These are phyloP conservation scores for Tanytarsus gracilentus DNA, from an alignment of 2,888 invertebrate species.

Conservation along the genomic window DNA sequence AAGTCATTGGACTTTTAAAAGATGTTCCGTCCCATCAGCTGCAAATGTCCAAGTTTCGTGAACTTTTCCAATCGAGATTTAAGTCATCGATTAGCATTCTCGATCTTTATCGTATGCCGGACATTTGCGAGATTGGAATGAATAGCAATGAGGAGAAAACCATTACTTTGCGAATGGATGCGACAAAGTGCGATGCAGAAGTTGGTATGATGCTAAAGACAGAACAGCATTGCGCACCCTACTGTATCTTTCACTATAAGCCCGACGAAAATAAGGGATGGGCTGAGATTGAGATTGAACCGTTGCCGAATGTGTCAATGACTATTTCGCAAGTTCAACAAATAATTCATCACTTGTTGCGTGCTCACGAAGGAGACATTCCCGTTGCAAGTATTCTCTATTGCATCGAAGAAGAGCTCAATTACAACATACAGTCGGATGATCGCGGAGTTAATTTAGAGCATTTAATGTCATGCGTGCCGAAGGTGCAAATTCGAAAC, in stretches of 20 bases:
- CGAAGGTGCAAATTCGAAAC: slow-evolving; percentile 51
- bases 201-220: slow-evolving; percentile 45
- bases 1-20: slow-evolving; percentile 61
- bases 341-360: slow-evolving; percentile 40
- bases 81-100: slow-evolving; percentile 60
- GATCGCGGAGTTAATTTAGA: slow-evolving; percentile 77
- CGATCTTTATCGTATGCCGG: slow-evolving; percentile 62
- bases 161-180: slow-evolving; percentile 55
- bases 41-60: slow-evolving; percentile 72
- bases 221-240: slow-evolving; percentile 47
- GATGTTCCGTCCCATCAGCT: slow-evolving; percentile 67
- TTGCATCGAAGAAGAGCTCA: slow-evolving; percentile 40
- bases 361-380: slow-evolving; percentile 40
- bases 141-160: slow-evolving; percentile 62
- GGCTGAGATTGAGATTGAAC: slow-evolving; percentile 65
- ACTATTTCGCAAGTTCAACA: slow-evolving; percentile 40
- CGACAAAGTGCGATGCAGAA: slow-evolving; percentile 47
- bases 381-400: slow-evolving; percentile 41
- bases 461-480: slow-evolving; percentile 76
- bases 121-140: slow-evolving; percentile 65
- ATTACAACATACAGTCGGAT: slow-evolving; percentile 36
- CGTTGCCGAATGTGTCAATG: slow-evolving; percentile 49
- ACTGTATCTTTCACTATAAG: slow-evolving; percentile 53
- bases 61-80: slow-evolving; percentile 70
- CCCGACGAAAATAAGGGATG: slow-evolving; percentile 58